These are phyloP conservation scores for Chanos chanos DNA, from an alignment of 2,797 vertebrate genomes.

Conservation along the genomic window DNA sequence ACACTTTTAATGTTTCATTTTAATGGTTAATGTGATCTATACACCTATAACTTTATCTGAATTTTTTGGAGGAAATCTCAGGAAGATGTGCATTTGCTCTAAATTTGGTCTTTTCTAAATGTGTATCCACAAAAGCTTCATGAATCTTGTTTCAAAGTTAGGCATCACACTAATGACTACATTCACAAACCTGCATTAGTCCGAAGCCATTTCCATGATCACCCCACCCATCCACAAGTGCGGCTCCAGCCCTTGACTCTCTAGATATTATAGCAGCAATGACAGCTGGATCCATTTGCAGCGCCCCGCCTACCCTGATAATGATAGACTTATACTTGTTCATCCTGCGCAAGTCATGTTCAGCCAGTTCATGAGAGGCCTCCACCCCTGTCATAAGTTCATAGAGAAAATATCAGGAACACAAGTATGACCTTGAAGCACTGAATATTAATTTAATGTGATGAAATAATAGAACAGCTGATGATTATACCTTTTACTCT, in stretches of 20 bases:
- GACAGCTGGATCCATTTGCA: slow-evolving; percentile 49
- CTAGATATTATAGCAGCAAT: slow-evolving; percentile 55
- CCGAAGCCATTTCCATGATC: slow-evolving; percentile 53
- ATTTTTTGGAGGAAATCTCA: no score
- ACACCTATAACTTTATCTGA: neutral
- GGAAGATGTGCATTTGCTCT: no score
- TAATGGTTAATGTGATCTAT: neutral
- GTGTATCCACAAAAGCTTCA: neutral
- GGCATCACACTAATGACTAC: no score
- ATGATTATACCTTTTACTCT: slow-evolving; percentile 17
- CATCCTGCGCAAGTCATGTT: slow-evolving; percentile 40
- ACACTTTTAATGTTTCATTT: neutral
- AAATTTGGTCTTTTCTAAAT: no score
- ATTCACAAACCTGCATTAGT: slow-evolving; percentile 54
- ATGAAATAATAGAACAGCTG: no score
- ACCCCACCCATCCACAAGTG: slow-evolving; percentile 45
- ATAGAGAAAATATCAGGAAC: no score
- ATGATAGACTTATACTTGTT: slow-evolving; percentile 45
- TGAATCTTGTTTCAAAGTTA: no score
- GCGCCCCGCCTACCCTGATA: slow-evolving; percentile 26
- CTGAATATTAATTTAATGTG: no score
- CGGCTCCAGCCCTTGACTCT: slow-evolving; percentile 48
- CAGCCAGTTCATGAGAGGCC: slow-evolving; percentile 50
- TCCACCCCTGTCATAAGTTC: slow-evolving; percentile 37
- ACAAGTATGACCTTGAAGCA: no score